Evolutionary conservation across 2,797 vertebrate genomes (phyloP), one percentile per base, ranked within the genome.

Genomic region (Pseudochromis fuscus): DNA sequence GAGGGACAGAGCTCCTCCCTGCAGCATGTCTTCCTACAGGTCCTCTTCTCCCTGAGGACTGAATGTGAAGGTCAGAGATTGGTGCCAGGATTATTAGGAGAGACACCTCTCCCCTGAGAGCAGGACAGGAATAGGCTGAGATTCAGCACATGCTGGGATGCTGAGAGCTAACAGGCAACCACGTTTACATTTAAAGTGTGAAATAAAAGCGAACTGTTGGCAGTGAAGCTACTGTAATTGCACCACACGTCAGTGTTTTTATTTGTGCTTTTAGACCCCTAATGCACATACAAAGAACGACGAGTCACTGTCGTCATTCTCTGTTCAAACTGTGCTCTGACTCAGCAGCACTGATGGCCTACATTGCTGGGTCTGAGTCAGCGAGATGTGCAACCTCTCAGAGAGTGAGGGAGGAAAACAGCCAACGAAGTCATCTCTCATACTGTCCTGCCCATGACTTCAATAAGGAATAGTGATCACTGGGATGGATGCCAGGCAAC

Each of bases 21-120:
- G 45, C 60, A 56, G 58, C 31, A 48, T 31, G 15, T 61, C 69
- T 44, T 51, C 68, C 72, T 44, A 49, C 79, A 52, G 75, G 40
- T 70, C 53, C 30, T 35, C 38, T 4, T 8, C 53, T 53, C 28
- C 60, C 38, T 2, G 2, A 27, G 37, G 52, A 60, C 63, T 16
- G n/a, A 73, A 49, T 48, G 42, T 13, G 42, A 89, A 86, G 75
- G 82, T 78, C 79, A 81, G 38, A 73, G 27, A 59, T 53, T 0
- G 38, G 3, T 44, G 74, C 59, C 64, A 65, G 2, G 73, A 77
- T 48, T 11, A 79, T 77, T 27, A 50, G 48, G 50, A 76, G 52
- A 62, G 62, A 57, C 52, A 38, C 21, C 6, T 56, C 21, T 40
- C 71, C 31, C 3, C 58, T 64, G 44, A 72, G 49, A 72, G 58